These are phyloP conservation scores for Calameuta idolon DNA, from an alignment of 2,888 invertebrate genomes.

Conservation along the genomic window DNA sequence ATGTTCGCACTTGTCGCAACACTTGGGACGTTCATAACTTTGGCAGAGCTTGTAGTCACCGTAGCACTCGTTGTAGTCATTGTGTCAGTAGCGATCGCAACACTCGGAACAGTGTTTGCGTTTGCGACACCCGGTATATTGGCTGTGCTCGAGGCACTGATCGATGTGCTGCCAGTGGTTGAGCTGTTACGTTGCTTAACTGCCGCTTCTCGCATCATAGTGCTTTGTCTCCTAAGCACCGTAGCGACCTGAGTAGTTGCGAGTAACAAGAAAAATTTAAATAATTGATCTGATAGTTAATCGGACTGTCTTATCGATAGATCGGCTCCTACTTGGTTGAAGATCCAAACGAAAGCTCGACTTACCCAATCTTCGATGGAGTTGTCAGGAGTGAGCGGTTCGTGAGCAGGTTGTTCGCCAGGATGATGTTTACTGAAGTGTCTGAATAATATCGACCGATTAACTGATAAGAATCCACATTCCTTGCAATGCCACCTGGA, in stretches of 20 bases:
- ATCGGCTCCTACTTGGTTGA: too few relatives aligned
- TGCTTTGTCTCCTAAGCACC: slow-evolving; percentile 46
- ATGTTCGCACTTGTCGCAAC: neutral
- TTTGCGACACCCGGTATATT: neutral
- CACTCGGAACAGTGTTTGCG: slow-evolving; percentile 7
- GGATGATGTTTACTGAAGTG: slow-evolving; percentile 71
- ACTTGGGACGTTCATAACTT: neutral
- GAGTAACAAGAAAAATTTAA: neutral
- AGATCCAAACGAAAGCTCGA: slow-evolving; percentile 10
- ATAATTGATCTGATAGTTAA: too few relatives aligned
- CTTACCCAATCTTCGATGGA: slow-evolving; percentile 71
- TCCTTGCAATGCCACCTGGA: slow-evolving; percentile 73
- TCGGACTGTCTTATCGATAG: too few relatives aligned
- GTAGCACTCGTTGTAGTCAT: neutral
- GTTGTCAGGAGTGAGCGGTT: slow-evolving; percentile 64
- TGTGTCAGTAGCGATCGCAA: neutral
- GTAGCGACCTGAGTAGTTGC: slow-evolving; percentile 42
- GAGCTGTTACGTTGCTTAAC: slow-evolving; percentile 15
- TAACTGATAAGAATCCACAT: slow-evolving; percentile 73
- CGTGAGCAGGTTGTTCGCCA: slow-evolving; percentile 36
- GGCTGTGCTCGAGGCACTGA: too few relatives aligned
- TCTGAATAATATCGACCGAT: slow-evolving; percentile 69
- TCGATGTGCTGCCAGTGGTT: slow-evolving; percentile 10
- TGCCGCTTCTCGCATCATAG: slow-evolving; percentile 43
- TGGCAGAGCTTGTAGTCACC: too few relatives aligned